Percentiles rank a stretch among this genome's conserved stretches.
Evolutionary conservation across 2,797 vertebrate species (phyloP).

Genomic region (Falco berigora): DNA sequence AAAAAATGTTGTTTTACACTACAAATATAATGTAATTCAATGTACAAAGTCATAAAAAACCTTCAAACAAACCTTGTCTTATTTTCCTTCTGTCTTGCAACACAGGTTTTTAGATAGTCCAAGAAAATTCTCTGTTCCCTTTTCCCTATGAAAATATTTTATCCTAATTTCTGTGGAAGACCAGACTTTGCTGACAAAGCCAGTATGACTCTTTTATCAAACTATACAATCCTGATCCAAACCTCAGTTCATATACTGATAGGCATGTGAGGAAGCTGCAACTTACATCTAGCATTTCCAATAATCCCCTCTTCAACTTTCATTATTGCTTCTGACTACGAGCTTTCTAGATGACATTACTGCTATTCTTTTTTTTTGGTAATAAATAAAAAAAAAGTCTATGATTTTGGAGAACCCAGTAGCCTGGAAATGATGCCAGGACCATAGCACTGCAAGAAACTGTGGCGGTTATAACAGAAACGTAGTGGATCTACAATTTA

Average conservation of each 20-base stretch:
- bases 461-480: not conserved
- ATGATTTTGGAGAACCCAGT: not conserved
- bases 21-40: not conserved
- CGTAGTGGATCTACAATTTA: not conserved
- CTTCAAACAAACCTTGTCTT: not conserved
- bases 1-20: not conserved
- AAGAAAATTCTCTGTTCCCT: not conserved
- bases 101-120: not conserved
- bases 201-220: not conserved
- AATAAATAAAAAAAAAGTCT: not conserved
- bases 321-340: not conserved
- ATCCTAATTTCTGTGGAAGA: not conserved
- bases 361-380: not conserved
- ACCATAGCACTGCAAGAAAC: not conserved
- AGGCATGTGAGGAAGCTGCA: not conserved
- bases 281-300: not conserved
- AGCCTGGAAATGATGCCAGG: not conserved
- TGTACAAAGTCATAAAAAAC: not conserved
- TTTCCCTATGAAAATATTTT: not conserved
- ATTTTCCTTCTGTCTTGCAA: not conserved
- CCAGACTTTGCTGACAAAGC: not conserved
- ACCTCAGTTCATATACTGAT: not conserved
- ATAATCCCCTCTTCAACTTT: not conserved
- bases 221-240: not conserved
- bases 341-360: not conserved